Base-by-base conservation (phyloP, 2,113 vertebrate species). In the Pedionomus torquatus region DNA sequence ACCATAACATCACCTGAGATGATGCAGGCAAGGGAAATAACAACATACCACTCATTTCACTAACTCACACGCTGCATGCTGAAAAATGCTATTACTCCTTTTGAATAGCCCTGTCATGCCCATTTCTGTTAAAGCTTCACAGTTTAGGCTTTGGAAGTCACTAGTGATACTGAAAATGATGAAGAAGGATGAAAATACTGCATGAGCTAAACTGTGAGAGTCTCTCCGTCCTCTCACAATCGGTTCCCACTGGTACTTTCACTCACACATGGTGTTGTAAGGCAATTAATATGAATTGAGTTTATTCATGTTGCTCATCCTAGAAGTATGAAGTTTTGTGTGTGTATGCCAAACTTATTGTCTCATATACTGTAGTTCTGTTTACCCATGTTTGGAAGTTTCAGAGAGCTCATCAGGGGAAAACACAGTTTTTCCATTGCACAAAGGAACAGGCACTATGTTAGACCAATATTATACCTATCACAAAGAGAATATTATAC, bases 331-430 rank as follows among this genome's bases (percentile, higher is more conserved):
- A 96, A 61, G 89, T 91, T 94, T 97, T 74, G 83, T 48, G 58
- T 37, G 65, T 70, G 39, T 96, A 71, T 95, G 97, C 80, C 93
- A 97, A 80, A 95, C 55, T 83, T 93, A 97, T 94, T 85, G 79
- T 89, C 89, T 83, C 90, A 93, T 80, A 72, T 58, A 35, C 37
- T 87, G 81, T 35, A 94, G 55, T 48, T 87, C 39, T 86, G 65
- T 94, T 96, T 97, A 93, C 74, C 96, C 83, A 92, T 96, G 83
- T 81, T 94, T 94, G 88, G 89, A 94, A 96, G 77, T 95, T 76
- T 93, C 68, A 95, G 71, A 69, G 81, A 87, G 37, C 54, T 95
- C 77, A 49, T 76, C 86, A 72, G 63, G 81, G 41, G 78, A 64
- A 84, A 87, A 79, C 0, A 80, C 66, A 68, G 60, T 78, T 95